These are phyloP conservation scores for Montipora cactus DNA, from an alignment of 64 coral and sea anemone species.

Conservation along the genomic window DNA sequence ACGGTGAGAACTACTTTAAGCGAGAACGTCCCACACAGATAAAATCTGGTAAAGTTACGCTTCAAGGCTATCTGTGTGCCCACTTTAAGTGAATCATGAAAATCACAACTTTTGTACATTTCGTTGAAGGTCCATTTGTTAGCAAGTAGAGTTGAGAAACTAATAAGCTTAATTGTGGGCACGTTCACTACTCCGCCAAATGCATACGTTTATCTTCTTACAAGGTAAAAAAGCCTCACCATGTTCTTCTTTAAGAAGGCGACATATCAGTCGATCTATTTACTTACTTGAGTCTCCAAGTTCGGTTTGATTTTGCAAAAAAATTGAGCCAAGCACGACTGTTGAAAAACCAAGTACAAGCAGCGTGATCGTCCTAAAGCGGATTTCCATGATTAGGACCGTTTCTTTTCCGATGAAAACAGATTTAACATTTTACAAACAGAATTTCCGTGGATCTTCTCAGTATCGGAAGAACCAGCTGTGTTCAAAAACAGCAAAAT, in stretches of 20 bases:
- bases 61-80: not conserved
- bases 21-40: not conserved
- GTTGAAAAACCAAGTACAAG: not conserved
- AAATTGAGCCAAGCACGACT: not conserved
- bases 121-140: too few species aligned
- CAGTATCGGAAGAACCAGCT: not conserved
- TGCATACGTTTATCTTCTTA: too few species aligned
- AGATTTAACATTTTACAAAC: not conserved
- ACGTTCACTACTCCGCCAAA: too few species aligned
- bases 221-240: not conserved
- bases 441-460: not conserved
- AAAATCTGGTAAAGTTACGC: not conserved
- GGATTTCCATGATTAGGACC: not conserved
- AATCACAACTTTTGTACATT: not conserved
- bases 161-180: too few species aligned
- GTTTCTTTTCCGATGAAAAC: not conserved
- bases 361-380: not conserved
- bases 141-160: too few species aligned
- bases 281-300: not conserved
- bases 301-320: not conserved
- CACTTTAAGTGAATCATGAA: not conserved
- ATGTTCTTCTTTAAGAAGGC: too few species aligned
- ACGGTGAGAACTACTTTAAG: not conserved
- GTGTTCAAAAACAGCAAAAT: not conserved
- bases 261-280: too few species aligned